Percentiles rank a stretch among this genome's conserved stretches.
Evolutionary conservation across 2,888 invertebrate species (phyloP).

Genomic region (Gortyna flavago): DNA sequence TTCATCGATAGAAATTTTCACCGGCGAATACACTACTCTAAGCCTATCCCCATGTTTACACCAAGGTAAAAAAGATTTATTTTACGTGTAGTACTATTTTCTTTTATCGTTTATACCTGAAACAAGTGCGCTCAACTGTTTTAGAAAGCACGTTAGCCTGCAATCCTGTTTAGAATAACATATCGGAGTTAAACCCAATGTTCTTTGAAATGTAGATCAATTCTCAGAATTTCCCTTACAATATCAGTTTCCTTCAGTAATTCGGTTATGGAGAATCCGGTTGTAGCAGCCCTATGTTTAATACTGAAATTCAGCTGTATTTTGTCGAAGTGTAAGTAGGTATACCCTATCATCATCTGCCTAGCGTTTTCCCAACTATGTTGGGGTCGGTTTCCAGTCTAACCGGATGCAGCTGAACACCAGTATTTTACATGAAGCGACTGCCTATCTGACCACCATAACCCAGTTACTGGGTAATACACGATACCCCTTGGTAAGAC

Average conservation of each 20-base stretch:
- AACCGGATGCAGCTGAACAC: too few species aligned
- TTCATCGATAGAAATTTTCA: background rate
- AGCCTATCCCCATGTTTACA: background rate
- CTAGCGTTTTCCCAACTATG: too few species aligned
- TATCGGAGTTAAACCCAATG: background rate
- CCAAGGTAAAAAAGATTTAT: background rate
- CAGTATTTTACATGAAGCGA: too few species aligned
- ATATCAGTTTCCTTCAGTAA: background rate
- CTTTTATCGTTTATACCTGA: background rate
- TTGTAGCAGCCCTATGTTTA: background rate
- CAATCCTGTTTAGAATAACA: background rate
- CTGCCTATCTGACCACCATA: too few species aligned
- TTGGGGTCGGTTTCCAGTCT: too few species aligned
- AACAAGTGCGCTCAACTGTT: background rate
- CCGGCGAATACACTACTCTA: background rate
- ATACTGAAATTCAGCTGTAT: background rate
- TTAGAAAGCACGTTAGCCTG: too few species aligned
- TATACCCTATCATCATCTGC: background rate
- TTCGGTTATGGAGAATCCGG: background rate
- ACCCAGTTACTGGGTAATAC: too few species aligned
- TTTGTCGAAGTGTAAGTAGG: background rate
- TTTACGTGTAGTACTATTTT: background rate
- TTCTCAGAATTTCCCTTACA: background rate
- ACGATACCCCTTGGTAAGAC: too few species aligned
- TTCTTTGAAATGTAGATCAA: background rate